A percentile compares a stretch with the other conserved stretches of the same genome.
Evolutionary conservation across 2,113 vertebrate species (phyloP).

Genomic region (Aegotheles bennettii): DNA sequence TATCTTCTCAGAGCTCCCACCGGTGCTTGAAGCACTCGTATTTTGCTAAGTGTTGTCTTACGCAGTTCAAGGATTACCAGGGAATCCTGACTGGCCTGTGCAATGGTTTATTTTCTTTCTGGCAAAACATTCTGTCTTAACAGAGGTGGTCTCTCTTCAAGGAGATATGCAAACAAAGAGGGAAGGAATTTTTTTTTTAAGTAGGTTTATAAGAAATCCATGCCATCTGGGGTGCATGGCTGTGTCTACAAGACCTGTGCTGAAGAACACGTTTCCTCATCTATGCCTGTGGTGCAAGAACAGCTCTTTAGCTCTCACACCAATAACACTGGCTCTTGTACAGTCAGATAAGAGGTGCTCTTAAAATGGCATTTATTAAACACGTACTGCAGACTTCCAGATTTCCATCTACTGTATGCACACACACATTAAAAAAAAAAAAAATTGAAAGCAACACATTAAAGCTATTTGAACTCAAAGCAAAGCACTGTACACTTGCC

Average conservation of each 20-base stretch:
- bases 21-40: background rate
- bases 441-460: background rate
- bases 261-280: conserved; percentile 25
- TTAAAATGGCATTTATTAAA: conserved; percentile 49
- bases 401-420: conserved; percentile 28
- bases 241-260: background rate
- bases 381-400: background rate
- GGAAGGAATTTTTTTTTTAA: conserved; percentile 18
- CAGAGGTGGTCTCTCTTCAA: conserved; percentile 37
- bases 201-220: conserved; percentile 43
- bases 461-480: conserved; percentile 22
- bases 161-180: conserved; percentile 41
- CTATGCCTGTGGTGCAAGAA: background rate
- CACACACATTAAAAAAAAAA: background rate
- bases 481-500: background rate
- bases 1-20: background rate
- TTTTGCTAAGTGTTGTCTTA: conserved; percentile 18
- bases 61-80: conserved; percentile 26
- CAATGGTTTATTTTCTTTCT: conserved; percentile 36
- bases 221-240: background rate
- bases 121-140: conserved; percentile 32
- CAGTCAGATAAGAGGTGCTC: conserved; percentile 36
- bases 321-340: conserved; percentile 21
- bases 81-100: conserved; percentile 30
- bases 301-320: conserved; percentile 19